Percentiles rank a stretch among this genome's conserved stretches.
Conservation (phyloP, 2,113 vertebrate species). For the Chinchilla lanigera region DNA sequence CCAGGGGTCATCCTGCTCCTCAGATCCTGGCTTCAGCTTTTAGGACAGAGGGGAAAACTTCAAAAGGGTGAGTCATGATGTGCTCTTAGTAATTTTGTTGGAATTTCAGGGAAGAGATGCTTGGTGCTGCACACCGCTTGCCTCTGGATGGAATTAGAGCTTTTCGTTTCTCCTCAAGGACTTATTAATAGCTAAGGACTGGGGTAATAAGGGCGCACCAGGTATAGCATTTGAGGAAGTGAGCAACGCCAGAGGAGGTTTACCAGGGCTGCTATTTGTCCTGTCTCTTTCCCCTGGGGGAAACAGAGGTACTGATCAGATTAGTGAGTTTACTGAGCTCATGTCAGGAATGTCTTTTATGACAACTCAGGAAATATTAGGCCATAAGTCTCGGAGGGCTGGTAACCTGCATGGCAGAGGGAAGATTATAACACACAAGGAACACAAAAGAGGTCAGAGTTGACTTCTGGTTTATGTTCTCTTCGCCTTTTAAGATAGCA, state of each 20-base stretch:
- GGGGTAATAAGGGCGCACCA: not conserved
- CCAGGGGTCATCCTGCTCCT: not conserved
- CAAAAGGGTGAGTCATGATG: not conserved
- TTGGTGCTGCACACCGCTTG: not conserved
- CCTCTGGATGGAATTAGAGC: constrained; percentile 65
- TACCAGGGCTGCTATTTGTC: constrained; percentile 31
- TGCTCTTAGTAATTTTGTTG: not conserved
- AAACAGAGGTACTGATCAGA: constrained; percentile 66
- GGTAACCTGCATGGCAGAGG: not conserved
- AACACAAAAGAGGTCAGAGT: not conserved
- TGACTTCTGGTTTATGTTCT: not conserved
- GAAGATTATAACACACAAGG: not conserved
- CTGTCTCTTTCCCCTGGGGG: constrained; percentile 46
- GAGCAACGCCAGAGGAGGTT: constrained; percentile 38
- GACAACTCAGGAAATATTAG: not conserved
- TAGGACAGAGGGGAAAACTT: not conserved
- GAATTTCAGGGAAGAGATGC: not conserved
- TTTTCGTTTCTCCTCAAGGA: constrained; percentile 36
- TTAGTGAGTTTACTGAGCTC: not conserved
- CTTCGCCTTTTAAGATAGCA: not conserved
- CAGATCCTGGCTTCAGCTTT: not conserved
- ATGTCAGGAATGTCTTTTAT: constrained; percentile 6
- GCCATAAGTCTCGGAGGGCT: not conserved
- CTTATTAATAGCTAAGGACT: constrained; percentile 68
- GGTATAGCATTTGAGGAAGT: constrained; percentile 53